phyloP scores from a whole-genome alignment of 2,113 vertebrate genomes.

The Petrocephalus zakoni region DNA sequence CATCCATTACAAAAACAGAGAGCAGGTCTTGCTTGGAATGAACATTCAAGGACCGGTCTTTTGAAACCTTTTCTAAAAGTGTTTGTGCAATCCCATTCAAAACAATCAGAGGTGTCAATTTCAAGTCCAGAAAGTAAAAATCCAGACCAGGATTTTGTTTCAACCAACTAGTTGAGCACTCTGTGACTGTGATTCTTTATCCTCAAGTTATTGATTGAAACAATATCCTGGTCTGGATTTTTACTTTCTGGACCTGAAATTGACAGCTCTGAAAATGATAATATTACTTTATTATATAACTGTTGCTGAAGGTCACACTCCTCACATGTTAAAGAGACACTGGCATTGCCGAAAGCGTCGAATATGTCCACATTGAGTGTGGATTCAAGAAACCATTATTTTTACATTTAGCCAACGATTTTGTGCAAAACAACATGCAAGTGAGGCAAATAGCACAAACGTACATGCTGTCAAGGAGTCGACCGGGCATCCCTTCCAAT shows the following conservation, averaged over 20 bases:
- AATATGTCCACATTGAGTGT: not conserved
- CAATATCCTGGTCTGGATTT: too few relatives aligned
- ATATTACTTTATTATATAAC: not conserved
- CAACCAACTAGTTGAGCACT: too few relatives aligned
- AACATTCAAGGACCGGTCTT: not conserved
- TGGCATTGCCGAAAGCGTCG: not conserved
- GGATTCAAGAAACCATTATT: not conserved
- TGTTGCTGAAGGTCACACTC: not conserved
- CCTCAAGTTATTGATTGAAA: too few relatives aligned
- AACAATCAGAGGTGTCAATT: too few relatives aligned
- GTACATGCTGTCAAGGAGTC: not conserved
- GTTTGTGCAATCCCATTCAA: not conserved
- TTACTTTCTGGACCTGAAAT: too few relatives aligned
- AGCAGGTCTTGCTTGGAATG: not conserved
- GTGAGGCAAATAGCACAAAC: not conserved
- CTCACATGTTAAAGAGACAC: not conserved
- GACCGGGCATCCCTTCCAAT: not conserved
- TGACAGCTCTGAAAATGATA: too few relatives aligned
- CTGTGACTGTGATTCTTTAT: too few relatives aligned
- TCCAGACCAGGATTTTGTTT: too few relatives aligned
- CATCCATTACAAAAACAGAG: not conserved
- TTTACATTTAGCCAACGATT: not conserved
- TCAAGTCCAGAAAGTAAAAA: too few relatives aligned
- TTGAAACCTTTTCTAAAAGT: not conserved
- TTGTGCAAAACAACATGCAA: not conserved